Evolutionary conservation across 1,140 invertebrate species (phyloP).

Genomic region (Ceratina australensis): DNA sequence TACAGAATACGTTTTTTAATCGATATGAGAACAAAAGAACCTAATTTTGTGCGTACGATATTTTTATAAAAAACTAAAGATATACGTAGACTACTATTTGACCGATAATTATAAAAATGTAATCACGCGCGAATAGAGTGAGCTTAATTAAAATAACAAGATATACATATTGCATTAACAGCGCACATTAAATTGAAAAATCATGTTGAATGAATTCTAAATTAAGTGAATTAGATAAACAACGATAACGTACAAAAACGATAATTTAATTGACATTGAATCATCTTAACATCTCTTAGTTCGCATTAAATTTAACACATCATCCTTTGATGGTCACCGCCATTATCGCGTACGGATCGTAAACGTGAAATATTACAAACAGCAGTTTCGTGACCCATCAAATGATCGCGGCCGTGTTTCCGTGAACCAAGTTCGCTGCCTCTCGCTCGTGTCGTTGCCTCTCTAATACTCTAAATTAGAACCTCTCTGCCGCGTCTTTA

Average conservation of each 20-base stretch:
- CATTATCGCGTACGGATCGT: not conserved
- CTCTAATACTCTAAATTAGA: slow-evolving; percentile 32
- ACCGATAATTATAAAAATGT: too few species aligned
- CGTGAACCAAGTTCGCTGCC: slow-evolving; percentile 2
- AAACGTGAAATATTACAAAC: slow-evolving; percentile 6
- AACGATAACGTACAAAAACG: not conserved
- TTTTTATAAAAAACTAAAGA: too few species aligned
- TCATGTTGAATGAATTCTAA: not conserved
- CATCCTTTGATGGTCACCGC: not conserved
- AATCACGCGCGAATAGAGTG: not conserved
- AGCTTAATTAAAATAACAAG: not conserved
- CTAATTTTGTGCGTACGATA: slow-evolving; percentile 17
- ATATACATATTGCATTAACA: not conserved
- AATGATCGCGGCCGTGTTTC: slow-evolving; percentile 7
- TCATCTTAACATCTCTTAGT: not conserved
- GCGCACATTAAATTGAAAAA: not conserved
- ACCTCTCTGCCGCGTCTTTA: slow-evolving; percentile 10
- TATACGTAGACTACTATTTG: not conserved
- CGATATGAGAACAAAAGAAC: not conserved
- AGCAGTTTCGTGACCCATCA: slow-evolving; percentile 12
- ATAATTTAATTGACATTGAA: not conserved
- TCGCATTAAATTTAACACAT: slow-evolving; percentile 11
- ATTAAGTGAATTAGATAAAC: not conserved
- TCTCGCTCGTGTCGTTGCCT: not conserved
- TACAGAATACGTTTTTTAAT: slow-evolving; percentile 1